These are phyloP conservation scores for Creontiades dilutus DNA, from an alignment of 2,888 invertebrate species.

Conservation along the genomic window DNA sequence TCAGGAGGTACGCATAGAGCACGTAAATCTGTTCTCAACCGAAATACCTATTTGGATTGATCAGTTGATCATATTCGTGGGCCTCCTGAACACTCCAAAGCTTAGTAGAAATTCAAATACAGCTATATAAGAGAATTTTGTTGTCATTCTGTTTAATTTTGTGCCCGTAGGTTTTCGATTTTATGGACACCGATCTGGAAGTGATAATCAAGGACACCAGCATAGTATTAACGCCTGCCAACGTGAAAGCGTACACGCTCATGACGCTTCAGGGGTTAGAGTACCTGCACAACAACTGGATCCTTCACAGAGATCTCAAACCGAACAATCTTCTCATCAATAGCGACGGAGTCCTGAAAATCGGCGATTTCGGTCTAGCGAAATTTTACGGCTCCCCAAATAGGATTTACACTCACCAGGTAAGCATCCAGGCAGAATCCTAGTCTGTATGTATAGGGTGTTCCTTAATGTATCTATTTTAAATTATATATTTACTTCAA, in stretches of 20 bases:
- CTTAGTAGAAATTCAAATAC: no score
- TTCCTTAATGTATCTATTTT: no score
- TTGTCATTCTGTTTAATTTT: neutral
- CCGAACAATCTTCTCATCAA: conserved; percentile 99
- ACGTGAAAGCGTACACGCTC: conserved; percentile 96
- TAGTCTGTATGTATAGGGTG: no score
- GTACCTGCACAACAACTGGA: conserved; percentile 97
- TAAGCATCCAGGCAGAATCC: conserved; percentile 81
- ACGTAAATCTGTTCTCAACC: no score
- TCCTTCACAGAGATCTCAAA: conserved; percentile 98
- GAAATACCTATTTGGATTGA: no score
- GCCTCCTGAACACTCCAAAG: no score
- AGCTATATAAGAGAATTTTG: no score
- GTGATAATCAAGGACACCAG: conserved; percentile 93
- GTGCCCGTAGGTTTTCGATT: conserved; percentile 85
- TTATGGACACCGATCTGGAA: conserved; percentile 99
- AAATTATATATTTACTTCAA: no score
- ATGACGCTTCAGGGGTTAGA: conserved; percentile 97
- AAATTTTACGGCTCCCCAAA: conserved; percentile 98
- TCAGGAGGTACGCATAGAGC: no score
- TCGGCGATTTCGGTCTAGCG: conserved; percentile 99
- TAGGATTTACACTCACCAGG: conserved; percentile 97
- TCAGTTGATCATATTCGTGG: no score
- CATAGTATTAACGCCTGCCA: conserved; percentile 92
- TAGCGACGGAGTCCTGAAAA: conserved; percentile 93